A percentile compares a stretch with the other conserved stretches of the same genome.
Evolutionary conservation across 2,113 vertebrate species (phyloP).

Genomic region (Tachysurus vachellii): DNA sequence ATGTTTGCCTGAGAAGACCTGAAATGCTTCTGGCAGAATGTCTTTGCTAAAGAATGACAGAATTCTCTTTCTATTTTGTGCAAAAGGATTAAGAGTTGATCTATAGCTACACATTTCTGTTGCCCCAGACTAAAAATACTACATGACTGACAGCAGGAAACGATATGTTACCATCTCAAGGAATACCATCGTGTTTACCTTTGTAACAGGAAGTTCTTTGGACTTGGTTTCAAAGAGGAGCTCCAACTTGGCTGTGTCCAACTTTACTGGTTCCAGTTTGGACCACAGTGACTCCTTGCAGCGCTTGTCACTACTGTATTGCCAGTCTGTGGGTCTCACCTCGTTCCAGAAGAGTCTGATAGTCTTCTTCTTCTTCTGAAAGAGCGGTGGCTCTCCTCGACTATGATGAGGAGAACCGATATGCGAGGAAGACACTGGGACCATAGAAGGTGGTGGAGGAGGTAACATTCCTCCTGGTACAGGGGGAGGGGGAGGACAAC

Average conservation of each 20-base stretch:
- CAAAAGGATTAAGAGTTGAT: not conserved
- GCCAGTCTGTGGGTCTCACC: constrained; percentile 91
- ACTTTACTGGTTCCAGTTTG: constrained; percentile 92
- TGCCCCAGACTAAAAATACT: not conserved
- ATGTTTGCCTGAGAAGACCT: constrained; percentile 31
- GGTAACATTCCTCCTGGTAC: constrained; percentile 77
- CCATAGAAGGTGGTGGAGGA: constrained; percentile 73
- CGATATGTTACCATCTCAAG: not conserved
- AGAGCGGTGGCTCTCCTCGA: constrained; percentile 82
- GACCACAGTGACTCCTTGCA: constrained; percentile 94
- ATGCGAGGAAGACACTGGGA: constrained; percentile 58
- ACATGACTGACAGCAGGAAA: not conserved
- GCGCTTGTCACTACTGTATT: constrained; percentile 83
- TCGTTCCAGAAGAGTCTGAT: constrained; percentile 98
- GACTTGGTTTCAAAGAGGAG: constrained; percentile 98
- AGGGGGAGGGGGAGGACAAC: constrained; percentile 76
- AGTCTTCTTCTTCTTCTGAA: constrained; percentile 98
- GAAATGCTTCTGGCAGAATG: constrained; percentile 17
- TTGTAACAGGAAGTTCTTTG: constrained; percentile 94
- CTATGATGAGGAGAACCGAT: constrained; percentile 82
- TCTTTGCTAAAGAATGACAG: not conserved
- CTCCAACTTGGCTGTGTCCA: constrained; percentile 95
- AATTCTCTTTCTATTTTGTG: not conserved
- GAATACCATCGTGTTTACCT: constrained; percentile 75
- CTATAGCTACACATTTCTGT: constrained; percentile 14